Base-by-base conservation (phyloP, 2,888 invertebrate species). In the Trissolcus japonicus region DNA sequence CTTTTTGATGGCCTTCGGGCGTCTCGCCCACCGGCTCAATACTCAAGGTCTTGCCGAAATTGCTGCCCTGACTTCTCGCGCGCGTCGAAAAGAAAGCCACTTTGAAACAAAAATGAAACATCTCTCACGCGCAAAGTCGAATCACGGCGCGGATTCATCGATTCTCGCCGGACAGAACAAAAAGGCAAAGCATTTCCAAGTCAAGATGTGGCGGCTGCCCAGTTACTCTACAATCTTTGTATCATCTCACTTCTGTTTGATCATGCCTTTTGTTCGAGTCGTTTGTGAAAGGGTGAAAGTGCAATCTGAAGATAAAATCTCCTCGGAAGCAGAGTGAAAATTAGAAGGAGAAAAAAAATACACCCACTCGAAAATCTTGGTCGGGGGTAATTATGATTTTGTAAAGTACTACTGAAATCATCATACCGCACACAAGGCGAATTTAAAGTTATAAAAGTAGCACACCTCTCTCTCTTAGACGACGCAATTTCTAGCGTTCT, bases 1-100 rank as follows among this genome's bases (percentile, higher is more conserved):
- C 76, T 78, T 80, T 80, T 80, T 74, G 76, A 79, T 78, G 76
- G 75, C 65, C 68, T 67, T 62, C 78, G 16, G 14, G 17, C 51
- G 16, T 16, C 51, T 19, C 19, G 4, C 19, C 51, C 51, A 9
- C 16, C 11, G 16, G 48, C 40, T 53, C 59, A 25, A 50, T 61
- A 56, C 48, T 9, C 35, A 62, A 55, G 57, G 63, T 67, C 75
- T 74, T 56, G 72, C 50, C 62, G 60, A 41, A 67, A 71, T 76
- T 50, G 63, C 60, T 54, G 41, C 51, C 56, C 51, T 55, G 62
- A 68, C 65, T 60, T 66, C 25, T 56, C 65, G 65, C 59, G 54
- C 65, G 57, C 56, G 50, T 51, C 53, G 60, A 51, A 55, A 62
- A 57, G 61, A 41, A 56, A 61, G 54, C 71, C 50, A 50, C 55